Base-by-base conservation (phyloP, 2,888 invertebrate genomes). In the Macaria notata region DNA sequence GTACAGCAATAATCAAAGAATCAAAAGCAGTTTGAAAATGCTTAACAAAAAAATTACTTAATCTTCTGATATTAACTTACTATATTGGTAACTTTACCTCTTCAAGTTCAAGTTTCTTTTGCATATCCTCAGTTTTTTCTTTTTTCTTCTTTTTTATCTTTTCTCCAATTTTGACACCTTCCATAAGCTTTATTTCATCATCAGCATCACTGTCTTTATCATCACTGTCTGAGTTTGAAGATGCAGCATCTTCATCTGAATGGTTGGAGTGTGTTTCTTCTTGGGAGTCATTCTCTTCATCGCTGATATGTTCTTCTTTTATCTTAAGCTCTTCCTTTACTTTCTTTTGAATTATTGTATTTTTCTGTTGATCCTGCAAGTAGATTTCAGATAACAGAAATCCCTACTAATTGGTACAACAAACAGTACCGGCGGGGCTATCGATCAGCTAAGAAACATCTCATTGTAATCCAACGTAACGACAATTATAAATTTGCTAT, bases 21-120 rank as follows among this genome's bases (percentile, higher is more conserved):
- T 19, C 19, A 19, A 19, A 2, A 19, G 19, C 2, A 2, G 19
- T 19, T 19, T 19, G 19, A 19, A 19, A 19, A 19, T 19, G 19
- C 19, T 19, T 2, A 1, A 19, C 19, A 19, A 19, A 1, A 19
- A 19, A 19, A 19, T 19, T n/a, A n/a, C n/a, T 1, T 19, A 19
- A 36, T 36, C 33, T 3, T 2, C 33, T 36, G 0, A 19, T 36
- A 36, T 36, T 2, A 7, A 36, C 7, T 2, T 36, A 36, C 7
- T 36, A 6, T 6, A 36, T 1, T 36, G 7, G 0, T 6, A 36
- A 6, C 6, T 66, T 56, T 64, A 89, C 91, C 79, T 92, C 87
- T 71, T 88, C 87, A 1, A 81, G 50, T 61, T 84, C 84, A 62
- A 91, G 79, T 76, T 90, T 92, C 66, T 86, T 92, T 66, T 89